phyloP scores from a whole-genome alignment of 1,140 invertebrate species.

The roundworm (Caenorhabditis elegans) region WBcel235 BX284606.5:8186501-8187000 shows the following conservation, averaged over 20 bases:
- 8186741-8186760: no score
- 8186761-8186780: not conserved
- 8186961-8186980: no score
- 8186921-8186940: not conserved
- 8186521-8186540: not conserved
- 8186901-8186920: not conserved
- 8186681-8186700: no score
- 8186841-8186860: constrained; percentile 10
- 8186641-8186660: no score
- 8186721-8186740: not conserved
- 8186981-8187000: no score
- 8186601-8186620: constrained; percentile 12
- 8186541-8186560: constrained; percentile 17
- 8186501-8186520: constrained; percentile 47
- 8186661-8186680: no score
- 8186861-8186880: not conserved
- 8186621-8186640: no score
- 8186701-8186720: no score
- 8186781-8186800: not conserved
- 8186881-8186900: not conserved
- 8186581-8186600: constrained; percentile 22
- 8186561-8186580: not conserved
- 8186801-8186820: not conserved
- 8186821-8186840: not conserved
- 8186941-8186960: not conserved